Evolutionary conservation across 2,888 invertebrate genomes (phyloP).

Genomic region (Harpagoxenus sublaevis): DNA sequence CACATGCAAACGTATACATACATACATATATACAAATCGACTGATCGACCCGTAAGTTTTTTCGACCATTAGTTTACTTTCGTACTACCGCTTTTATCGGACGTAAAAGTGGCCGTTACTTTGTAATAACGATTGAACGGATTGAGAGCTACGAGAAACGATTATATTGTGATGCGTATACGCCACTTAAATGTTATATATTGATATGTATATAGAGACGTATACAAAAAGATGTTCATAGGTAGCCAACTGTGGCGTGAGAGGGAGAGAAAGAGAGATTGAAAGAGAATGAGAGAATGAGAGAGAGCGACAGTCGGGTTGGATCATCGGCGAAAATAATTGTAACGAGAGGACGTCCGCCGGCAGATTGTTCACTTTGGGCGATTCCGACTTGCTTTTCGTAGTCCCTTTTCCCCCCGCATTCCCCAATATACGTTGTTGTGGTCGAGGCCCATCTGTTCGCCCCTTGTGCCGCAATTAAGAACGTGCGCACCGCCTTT

Average conservation of each 20-base stretch:
- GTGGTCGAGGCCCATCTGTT: conserved; percentile 55
- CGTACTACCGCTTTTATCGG: conserved; percentile 77
- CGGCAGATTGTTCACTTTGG: conserved; percentile 36
- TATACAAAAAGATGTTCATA: conserved; percentile 69
- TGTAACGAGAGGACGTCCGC: conserved; percentile 55
- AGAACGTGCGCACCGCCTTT: conserved; percentile 54
- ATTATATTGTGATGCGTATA: conserved; percentile 73
- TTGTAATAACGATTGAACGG: conserved; percentile 38
- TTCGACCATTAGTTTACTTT: conserved; percentile 72
- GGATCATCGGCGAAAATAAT: conserved; percentile 62
- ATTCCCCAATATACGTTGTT: conserved; percentile 60
- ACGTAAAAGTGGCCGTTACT: conserved; percentile 70
- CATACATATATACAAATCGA: conserved; percentile 63
- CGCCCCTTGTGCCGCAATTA: conserved; percentile 43
- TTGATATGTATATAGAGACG: conserved; percentile 62
- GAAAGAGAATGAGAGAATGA: not conserved
- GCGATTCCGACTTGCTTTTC: conserved; percentile 64
- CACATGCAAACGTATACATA: conserved; percentile 39
- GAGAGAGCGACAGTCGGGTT: conserved; percentile 5
- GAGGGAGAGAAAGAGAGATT: conserved; percentile 22
- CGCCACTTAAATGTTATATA: conserved; percentile 72
- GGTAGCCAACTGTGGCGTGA: conserved; percentile 62
- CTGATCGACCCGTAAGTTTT: conserved; percentile 72
- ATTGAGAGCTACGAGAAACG: conserved; percentile 42
- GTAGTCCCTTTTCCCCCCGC: conserved; percentile 58